phyloP scores from a whole-genome alignment of 1,140 invertebrate species.

The Musca domestica region DNA sequence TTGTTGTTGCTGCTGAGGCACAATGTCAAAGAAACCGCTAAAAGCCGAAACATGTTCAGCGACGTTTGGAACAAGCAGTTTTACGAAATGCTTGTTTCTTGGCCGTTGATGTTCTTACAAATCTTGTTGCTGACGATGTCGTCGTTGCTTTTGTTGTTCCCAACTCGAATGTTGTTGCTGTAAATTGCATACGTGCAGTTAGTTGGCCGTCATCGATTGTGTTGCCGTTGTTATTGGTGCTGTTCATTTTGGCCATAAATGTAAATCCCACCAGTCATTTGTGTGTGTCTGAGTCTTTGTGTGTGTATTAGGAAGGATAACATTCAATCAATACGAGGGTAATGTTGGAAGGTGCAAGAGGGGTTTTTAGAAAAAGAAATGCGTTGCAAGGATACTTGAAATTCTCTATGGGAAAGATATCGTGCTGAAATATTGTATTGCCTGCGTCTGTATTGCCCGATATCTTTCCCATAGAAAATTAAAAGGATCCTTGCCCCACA shows the following conservation, averaged over 20 bases:
- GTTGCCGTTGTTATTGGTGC: not conserved
- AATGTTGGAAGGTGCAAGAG: no score
- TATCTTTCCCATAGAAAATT: no score
- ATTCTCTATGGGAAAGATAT: no score
- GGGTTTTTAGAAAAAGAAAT: no score
- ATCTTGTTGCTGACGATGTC: not conserved
- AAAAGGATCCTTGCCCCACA: no score
- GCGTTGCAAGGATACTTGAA: no score
- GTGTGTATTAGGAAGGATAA: conserved; percentile 18
- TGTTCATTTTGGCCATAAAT: conserved; percentile 17
- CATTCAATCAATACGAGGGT: not conserved
- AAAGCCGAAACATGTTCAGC: conserved; percentile 20
- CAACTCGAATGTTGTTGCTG: not conserved
- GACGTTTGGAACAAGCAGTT: conserved; percentile 21
- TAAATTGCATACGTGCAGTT: conserved; percentile 18
- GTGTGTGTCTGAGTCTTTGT: no score
- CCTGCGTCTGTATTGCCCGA: no score
- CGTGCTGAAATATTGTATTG: no score
- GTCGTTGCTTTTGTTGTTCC: conserved; percentile 6
- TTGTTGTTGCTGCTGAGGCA: conserved; percentile 4
- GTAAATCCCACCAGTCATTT: conserved; percentile 17
- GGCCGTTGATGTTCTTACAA: conserved; percentile 3
- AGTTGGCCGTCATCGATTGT: conserved; percentile 6
- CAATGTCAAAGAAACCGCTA: conserved; percentile 22
- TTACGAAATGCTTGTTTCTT: conserved; percentile 12